Percentiles rank a stretch among this genome's conserved stretches.
Conservation (phyloP, 2,797 vertebrate species). For the Gymnoscopelus braueri region DNA sequence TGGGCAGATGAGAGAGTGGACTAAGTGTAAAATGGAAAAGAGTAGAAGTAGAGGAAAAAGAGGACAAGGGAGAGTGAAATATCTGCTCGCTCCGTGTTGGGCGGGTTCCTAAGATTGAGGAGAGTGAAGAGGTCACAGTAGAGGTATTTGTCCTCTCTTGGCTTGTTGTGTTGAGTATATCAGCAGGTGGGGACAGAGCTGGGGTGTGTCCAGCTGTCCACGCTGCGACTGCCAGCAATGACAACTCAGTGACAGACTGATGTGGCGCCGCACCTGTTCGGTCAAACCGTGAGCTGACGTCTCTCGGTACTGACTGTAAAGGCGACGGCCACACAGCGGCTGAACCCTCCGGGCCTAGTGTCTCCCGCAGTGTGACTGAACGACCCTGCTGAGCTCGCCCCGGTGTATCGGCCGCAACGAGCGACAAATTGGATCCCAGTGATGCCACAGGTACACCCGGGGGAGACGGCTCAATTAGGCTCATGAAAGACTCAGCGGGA, state of each 20-base stretch:
- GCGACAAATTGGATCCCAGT: neutral
- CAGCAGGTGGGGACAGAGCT: slow-evolving; percentile 38
- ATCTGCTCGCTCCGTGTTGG: too few relatives aligned
- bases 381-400: neutral
- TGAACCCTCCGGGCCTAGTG: neutral
- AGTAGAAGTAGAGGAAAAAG: slow-evolving; percentile 11
- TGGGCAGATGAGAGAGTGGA: neutral
- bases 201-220: slow-evolving; percentile 31
- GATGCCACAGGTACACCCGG: neutral
- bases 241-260: neutral
- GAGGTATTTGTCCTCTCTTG: slow-evolving; percentile 15
- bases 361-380: neutral
- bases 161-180: slow-evolving; percentile 32
- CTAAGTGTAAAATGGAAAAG: neutral
- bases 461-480: slow-evolving; percentile 25
- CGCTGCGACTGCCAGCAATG: slow-evolving; percentile 2
- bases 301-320: slow-evolving; percentile 14
- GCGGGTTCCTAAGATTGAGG: too few relatives aligned
- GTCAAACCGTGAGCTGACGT: neutral
- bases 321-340: slow-evolving; percentile 31
- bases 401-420: neutral
- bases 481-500: neutral
- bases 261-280: neutral
- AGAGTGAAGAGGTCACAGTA: slow-evolving; percentile 4
- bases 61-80: slow-evolving; percentile 9